Base-by-base conservation (phyloP, 2,113 vertebrate species). In the Variabilichromis moorii region DNA sequence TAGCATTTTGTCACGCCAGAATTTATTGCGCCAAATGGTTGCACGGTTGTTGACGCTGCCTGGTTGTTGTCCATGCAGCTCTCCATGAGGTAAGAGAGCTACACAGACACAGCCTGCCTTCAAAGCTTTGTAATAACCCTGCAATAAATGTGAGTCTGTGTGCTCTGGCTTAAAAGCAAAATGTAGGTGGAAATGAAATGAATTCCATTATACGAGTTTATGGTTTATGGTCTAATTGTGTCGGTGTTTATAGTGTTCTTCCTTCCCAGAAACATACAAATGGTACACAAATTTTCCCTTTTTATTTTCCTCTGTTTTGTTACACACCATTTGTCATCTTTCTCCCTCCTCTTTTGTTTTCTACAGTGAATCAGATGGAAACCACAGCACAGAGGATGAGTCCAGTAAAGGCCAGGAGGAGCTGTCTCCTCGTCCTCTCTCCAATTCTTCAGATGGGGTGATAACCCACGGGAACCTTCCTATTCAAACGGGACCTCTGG, bases 301-400 rank as follows among this genome's bases (percentile, higher is more conserved):
- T 51, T 57, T 55, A 9, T 78, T 57, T 68, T 31, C 5, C 11
- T 28, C 68, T 81, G 55, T 87, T 80, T 84, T 51, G 14, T 83
- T 47, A 88, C 24, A 50, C 21, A 14, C 9, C 13, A 68, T 84
- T 71, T 83, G 10, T 50, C 1, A 19, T 61, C 47, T 80, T 33
- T 81, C n/a, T 86, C 8, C 14, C 8, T 68, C 21, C 63, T 68
- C 35, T 68, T 68, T 76, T 76, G 3, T 61, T 47, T 14, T 51
- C 33, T 24, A 16, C 88, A 99, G 99, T 83, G 99, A 99, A 94
- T 99, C 99, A 21, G 99, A 99, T 92, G 99, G 99, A 71, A 99
- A 99, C 94, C 99, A 99, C 94, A 99, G 98, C 96, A 99, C 99
- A 78, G 99, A 99, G 95, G 99, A 99, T 90, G 99, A 99, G 94